Percentiles rank a stretch among this genome's conserved stretches.
Conservation (phyloP, 1,140 invertebrate species). For the Aphelenchoides avenae region DNA sequence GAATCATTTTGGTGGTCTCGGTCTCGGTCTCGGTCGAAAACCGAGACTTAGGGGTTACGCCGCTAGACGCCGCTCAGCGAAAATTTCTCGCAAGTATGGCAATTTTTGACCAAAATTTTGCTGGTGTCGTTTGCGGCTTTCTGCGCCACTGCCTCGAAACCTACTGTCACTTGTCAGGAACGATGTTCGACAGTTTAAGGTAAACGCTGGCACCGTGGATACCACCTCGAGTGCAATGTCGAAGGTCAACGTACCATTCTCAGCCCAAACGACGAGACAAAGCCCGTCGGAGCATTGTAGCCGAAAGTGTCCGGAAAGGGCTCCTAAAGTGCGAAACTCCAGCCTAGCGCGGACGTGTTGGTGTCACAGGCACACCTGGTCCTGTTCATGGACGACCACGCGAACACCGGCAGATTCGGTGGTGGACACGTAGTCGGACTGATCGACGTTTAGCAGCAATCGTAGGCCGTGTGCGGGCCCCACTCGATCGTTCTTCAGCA, state of each 20-base stretch:
- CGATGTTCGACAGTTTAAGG: background rate
- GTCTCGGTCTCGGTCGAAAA: too few relatives aligned
- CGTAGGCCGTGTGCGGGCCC: conserved; percentile 45
- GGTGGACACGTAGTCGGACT: conserved; percentile 49
- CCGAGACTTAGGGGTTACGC: too few relatives aligned
- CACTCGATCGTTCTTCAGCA: conserved; percentile 40
- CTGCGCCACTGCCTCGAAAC: too few relatives aligned
- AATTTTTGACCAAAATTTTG: conserved; percentile 17
- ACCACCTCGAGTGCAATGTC: conserved; percentile 9
- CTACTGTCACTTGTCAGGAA: background rate
- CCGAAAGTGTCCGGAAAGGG: conserved; percentile 54
- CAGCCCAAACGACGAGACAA: conserved; percentile 56
- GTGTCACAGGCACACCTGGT: conserved; percentile 36
- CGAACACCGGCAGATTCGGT: conserved; percentile 48
- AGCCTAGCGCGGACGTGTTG: conserved; percentile 49
- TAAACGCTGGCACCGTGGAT: background rate
- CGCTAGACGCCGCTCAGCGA: too few relatives aligned
- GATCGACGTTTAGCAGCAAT: conserved; percentile 51
- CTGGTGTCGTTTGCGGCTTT: background rate
- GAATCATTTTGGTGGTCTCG: too few relatives aligned
- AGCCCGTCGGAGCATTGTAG: conserved; percentile 53
- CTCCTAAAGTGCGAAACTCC: conserved; percentile 56
- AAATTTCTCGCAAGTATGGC: too few relatives aligned
- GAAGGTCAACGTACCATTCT: conserved; percentile 26
- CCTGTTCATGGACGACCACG: too few relatives aligned